Evolutionary conservation across 2,888 invertebrate species (phyloP).

Genomic region (Antheraea yamamai): DNA sequence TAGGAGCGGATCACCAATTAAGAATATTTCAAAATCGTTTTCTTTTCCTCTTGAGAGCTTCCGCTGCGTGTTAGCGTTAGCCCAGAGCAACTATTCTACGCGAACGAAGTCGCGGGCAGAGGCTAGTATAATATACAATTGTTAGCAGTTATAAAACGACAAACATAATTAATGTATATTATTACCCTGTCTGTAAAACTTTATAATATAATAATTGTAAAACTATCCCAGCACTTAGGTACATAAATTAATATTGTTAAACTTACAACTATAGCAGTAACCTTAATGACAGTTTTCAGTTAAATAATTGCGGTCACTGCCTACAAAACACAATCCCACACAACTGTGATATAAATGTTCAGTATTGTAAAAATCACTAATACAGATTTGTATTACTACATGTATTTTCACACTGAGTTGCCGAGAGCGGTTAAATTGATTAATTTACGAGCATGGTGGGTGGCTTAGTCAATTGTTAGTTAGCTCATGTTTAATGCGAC

Average conservation of each 20-base stretch:
- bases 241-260: constrained; percentile 35
- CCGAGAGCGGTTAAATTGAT: constrained; percentile 57
- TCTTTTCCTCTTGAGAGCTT: too few relatives aligned
- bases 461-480: constrained; percentile 62
- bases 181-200: neutral
- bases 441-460: constrained; percentile 70
- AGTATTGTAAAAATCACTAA: constrained; percentile 1
- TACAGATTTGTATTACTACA: constrained; percentile 5
- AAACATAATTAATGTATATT: constrained; percentile 12
- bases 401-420: constrained; percentile 38
- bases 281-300: neutral
- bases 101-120: too few relatives aligned
- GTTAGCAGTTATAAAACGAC: constrained; percentile 16
- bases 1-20: too few relatives aligned
- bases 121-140: too few relatives aligned
- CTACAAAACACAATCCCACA: neutral
- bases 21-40: too few relatives aligned
- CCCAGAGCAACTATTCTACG: too few relatives aligned
- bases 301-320: neutral
- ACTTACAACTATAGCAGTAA: constrained; percentile 32
- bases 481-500: constrained; percentile 47
- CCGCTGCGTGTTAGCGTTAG: too few relatives aligned
- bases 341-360: neutral
- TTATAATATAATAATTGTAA: neutral
- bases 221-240: constrained; percentile 28